Conservation (phyloP, 2,797 vertebrate genomes). For the Sciurus vulgaris region DNA sequence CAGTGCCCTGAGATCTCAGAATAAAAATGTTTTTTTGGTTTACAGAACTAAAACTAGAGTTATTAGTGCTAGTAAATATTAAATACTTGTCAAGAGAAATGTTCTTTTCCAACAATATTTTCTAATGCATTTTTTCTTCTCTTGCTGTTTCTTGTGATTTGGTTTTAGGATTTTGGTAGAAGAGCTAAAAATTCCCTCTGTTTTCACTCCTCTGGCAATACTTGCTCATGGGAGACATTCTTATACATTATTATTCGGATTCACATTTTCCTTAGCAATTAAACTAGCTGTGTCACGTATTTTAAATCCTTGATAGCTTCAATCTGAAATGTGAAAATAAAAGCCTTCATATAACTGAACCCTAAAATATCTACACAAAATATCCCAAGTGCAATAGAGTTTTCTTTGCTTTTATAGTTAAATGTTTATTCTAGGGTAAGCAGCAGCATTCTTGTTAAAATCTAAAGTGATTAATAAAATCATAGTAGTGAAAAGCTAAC, state of each 20-base stretch:
- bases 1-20: neutral
- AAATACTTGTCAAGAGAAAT: conserved; percentile 12
- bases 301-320: neutral
- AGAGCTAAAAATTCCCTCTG: neutral
- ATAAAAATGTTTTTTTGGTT: neutral
- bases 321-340: neutral
- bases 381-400: neutral
- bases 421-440: conserved; percentile 11
- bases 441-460: neutral
- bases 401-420: conserved; percentile 13
- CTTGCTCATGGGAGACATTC: neutral
- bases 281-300: neutral
- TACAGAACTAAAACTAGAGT: neutral
- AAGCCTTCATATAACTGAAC: neutral
- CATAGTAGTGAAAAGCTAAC: neutral
- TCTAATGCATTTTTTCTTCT: neutral
- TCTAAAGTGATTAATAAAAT: neutral
- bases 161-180: neutral
- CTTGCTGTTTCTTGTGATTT: neutral
- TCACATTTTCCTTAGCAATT: neutral
- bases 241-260: conserved; percentile 16
- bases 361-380: conserved; percentile 46
- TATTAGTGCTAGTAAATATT: neutral
- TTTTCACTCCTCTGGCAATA: neutral
- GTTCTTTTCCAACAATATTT: neutral